Evolutionary conservation across 2,797 vertebrate species (phyloP), one percentile per base, ranked within the genome.

Genomic region (Enteromius paludinosus): DNA sequence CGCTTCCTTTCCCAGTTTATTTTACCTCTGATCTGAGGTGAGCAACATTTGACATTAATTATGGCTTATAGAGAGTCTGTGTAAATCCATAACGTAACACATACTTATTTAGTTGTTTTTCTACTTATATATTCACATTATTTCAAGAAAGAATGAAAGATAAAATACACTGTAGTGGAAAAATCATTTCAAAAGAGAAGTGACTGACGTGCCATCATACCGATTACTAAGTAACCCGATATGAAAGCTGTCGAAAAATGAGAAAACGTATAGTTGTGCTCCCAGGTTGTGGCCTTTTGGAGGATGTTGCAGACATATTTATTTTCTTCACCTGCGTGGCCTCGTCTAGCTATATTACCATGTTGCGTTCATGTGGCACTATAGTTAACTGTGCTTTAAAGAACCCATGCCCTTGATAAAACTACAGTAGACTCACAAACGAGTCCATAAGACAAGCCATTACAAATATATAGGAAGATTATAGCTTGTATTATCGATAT

Each of bases 391-490:
- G 86, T 88, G 83, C 85, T 87, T 92, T 88, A 89, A 89, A 88
- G 88, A 92, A 87, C 91, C 90, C 89, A 92, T 91, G 92, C 91
- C 92, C 92, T 93, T 90, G 90, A 82, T 82, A 88, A 90, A 90
- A 90, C 89, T 87, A 90, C 90, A 87, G 90, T 90, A 91, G 87
- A 90, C 79, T 83, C 79, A 20, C 56, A 86, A 43, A 84, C 83
- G 81, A 89, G 87, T 92, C 91, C 88, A 82, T 90, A 84, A 88
- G 88, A 90, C 87, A 92, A 94, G 92, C 92, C 92, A 93, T 93
- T 90, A 89, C 85, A 83, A 90, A 88, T 71, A 92, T 92, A 85
- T 76, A 83, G 84, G 54, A 83, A 83, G 64, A 86, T 77, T 78
- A 85, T 84, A 84, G 86, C 84, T 89, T 89, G 80, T 89, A 88